These are phyloP conservation scores for Novumbra hubbsi DNA, from an alignment of 2,797 vertebrate species.

Conservation along the genomic window DNA sequence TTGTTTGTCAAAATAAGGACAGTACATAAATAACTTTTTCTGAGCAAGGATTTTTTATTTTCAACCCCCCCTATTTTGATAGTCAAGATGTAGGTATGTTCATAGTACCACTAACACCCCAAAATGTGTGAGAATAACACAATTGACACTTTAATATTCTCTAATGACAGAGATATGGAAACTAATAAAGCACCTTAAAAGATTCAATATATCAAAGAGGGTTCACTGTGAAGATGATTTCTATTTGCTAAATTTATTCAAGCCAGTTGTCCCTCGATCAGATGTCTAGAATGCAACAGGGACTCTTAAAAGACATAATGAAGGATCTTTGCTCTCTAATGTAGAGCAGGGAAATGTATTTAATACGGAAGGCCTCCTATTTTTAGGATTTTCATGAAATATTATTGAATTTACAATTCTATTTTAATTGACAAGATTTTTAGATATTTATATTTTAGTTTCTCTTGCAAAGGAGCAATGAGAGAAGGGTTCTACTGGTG, in stretches of 20 bases:
- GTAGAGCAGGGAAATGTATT: constrained; percentile 37
- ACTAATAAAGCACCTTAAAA: constrained; percentile 49
- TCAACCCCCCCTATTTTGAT: neutral
- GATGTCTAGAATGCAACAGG: constrained; percentile 3
- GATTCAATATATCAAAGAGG: constrained; percentile 38
- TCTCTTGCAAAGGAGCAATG: constrained; percentile 32
- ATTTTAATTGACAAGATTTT: constrained; percentile 29
- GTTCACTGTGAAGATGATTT: constrained; percentile 29
- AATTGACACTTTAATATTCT: constrained; percentile 18
- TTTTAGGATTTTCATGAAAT: neutral
- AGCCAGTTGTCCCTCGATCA: neutral
- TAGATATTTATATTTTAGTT: constrained; percentile 42
- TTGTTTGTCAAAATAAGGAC: neutral
- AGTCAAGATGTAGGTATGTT: neutral
- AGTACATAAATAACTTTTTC: neutral
- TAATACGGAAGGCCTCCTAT: neutral
- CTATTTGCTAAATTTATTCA: constrained; percentile 10
- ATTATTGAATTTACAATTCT: constrained; percentile 1
- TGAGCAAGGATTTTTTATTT: neutral
- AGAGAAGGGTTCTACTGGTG: constrained; percentile 18
- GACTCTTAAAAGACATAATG: constrained; percentile 3
- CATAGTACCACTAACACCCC: neutral
- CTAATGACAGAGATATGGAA: constrained; percentile 20
- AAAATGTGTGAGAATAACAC: too few relatives aligned
- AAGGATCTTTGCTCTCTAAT: constrained; percentile 11